Base-by-base conservation (phyloP, 2,888 invertebrate species). In the Athalia cordata region DNA sequence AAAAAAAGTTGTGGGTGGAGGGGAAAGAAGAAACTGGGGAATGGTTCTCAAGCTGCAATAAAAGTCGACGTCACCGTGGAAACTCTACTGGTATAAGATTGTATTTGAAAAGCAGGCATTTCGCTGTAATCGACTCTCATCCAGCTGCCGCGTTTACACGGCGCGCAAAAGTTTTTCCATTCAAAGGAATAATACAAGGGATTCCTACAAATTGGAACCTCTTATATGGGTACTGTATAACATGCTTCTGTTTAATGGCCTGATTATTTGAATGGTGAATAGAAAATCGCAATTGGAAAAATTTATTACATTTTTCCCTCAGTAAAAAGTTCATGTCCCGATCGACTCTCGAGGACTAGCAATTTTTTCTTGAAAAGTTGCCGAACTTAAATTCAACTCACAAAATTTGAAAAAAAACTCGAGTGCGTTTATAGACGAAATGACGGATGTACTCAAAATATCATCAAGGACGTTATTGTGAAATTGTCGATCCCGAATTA, bases 51-150 rank as follows among this genome's bases (percentile, higher is more conserved):
- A 29, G 55, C n/a, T 59, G 75, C 75, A 64, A 75, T 75, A 75
- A 75, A 75, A 75, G 55, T 75, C 75, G 61, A 75, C 62, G 62
- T 62, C 11, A 62, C 62, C 8, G 62, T 29, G 62, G 45, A 62
- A 75, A 62, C 75, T 62, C 75, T 72, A 47, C 59, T 6, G 7
- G 49, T 29, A 13, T 8, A 52, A 62, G 75, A 62, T 62, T 64
- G 62, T 64, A 75, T 75, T 45, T 61, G 75, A 75, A 75, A 75
- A 62, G 29, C 75, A 52, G 45, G 75, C 50, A 75, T 75, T 75
- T 75, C 75, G 75, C 75, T 75, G 75, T 75, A 75, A 75, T 75
- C 75, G 75, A 75, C 75, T 75, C 64, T 62, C 50, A 75, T 64
- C 62, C 62, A 55, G 55, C 55, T 72, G 72, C 72, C 61, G 8